phyloP scores from a whole-genome alignment of 2,113 vertebrate species.

The Epinephelus lanceolatus region DNA sequence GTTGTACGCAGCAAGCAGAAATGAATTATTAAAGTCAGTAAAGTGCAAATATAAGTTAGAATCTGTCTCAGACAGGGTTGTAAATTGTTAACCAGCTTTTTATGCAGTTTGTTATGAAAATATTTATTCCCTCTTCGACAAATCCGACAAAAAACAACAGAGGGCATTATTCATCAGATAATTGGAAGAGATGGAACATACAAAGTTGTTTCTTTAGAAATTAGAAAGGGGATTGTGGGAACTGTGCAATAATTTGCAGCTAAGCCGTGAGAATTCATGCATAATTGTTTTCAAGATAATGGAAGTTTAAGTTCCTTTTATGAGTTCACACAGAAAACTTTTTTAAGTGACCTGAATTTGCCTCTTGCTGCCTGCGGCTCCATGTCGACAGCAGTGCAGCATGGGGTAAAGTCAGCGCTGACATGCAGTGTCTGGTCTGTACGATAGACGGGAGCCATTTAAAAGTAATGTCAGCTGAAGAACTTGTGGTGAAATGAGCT shows the following conservation, averaged over 20 bases:
- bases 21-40: not conserved
- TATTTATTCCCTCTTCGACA: not conserved
- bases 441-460: slow-evolving; percentile 48
- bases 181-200: not conserved
- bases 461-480: slow-evolving; percentile 54
- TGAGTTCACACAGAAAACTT: not conserved
- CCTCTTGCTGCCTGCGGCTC: not conserved
- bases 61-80: not conserved
- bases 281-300: slow-evolving; percentile 16
- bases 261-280: not conserved
- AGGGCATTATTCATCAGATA: not conserved
- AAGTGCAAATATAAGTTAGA: not conserved
- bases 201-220: not conserved
- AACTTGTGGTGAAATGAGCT: slow-evolving; percentile 53
- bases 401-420: slow-evolving; percentile 23
- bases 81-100: not conserved
- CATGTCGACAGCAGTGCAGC: slow-evolving; percentile 18
- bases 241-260: slow-evolving; percentile 21
- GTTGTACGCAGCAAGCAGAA: not conserved
- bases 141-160: not conserved
- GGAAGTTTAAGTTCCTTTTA: not conserved
- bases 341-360: slow-evolving; percentile 35
- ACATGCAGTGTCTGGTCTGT: slow-evolving; percentile 18
- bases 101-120: not conserved
- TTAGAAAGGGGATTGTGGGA: not conserved